Percentiles rank a stretch among this genome's conserved stretches.
Evolutionary conservation across 1,140 invertebrate genomes (phyloP).

Genomic region (Akabosia matsudoensis): DNA sequence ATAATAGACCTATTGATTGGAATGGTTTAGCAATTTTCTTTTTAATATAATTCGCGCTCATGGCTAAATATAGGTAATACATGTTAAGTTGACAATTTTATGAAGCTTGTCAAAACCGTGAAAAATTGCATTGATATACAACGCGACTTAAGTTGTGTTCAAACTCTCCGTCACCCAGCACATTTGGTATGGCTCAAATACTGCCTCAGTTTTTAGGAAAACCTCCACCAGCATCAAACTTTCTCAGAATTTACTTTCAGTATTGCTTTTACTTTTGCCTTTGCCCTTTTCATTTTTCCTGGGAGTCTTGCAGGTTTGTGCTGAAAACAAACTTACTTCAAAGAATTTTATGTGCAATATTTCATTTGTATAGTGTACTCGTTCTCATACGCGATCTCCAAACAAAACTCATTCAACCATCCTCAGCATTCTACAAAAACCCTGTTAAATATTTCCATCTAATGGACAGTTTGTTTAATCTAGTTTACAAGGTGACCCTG

Average conservation of each 20-base stretch:
- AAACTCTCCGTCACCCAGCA: too few relatives aligned
- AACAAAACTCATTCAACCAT: neutral
- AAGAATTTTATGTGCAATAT: neutral
- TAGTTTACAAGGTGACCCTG: neutral
- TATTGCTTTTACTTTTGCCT: neutral
- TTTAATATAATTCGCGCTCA: too few relatives aligned
- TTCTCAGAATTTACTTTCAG: neutral
- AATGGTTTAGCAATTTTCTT: too few relatives aligned
- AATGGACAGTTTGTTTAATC: neutral
- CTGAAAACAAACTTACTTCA: neutral
- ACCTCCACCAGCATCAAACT: neutral
- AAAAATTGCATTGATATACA: too few relatives aligned
- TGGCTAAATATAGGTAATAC: too few relatives aligned
- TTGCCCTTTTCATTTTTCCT: neutral
- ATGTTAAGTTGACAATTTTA: too few relatives aligned
- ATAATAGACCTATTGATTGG: too few relatives aligned
- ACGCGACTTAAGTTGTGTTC: too few relatives aligned
- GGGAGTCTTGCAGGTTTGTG: neutral
- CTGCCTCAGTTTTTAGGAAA: too few relatives aligned
- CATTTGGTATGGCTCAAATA: too few relatives aligned
- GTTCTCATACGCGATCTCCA: neutral
- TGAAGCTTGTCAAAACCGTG: too few relatives aligned
- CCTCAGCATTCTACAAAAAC: neutral
- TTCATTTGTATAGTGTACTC: neutral
- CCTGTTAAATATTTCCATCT: conserved; percentile 4